These are phyloP conservation scores for Drosophila pallidifrons DNA, from an alignment of 1,140 invertebrate genomes.

Conservation along the genomic window DNA sequence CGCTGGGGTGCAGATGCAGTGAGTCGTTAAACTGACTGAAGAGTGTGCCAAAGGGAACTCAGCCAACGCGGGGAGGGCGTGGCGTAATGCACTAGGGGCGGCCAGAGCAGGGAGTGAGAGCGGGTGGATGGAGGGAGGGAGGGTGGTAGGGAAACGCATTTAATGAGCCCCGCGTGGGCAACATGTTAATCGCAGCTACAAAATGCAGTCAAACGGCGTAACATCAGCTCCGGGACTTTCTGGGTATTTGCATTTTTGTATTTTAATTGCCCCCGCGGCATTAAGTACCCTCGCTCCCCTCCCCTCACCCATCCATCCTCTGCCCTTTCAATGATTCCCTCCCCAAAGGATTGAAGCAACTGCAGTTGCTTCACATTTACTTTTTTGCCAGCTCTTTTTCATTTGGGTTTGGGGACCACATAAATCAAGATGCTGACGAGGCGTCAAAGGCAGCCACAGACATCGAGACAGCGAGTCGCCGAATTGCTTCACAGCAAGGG, in stretches of 20 bases:
- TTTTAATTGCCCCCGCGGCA: slow-evolving; percentile 56
- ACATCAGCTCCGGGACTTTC: slow-evolving; percentile 21
- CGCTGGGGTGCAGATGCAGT: slow-evolving; percentile 59
- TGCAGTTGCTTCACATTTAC: slow-evolving; percentile 14
- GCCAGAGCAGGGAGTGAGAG: too few species aligned
- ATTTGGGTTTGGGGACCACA: slow-evolving; percentile 44
- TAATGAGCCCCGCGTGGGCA: slow-evolving; percentile 77
- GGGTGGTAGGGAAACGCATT: slow-evolving; percentile 46
- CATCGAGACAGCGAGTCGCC: slow-evolving; percentile 25
- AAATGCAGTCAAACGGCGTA: slow-evolving; percentile 28
- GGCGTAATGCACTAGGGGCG: background rate
- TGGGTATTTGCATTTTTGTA: slow-evolving; percentile 60
- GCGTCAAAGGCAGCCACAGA: slow-evolving; percentile 63
- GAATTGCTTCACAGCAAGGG: background rate
- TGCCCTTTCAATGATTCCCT: background rate
- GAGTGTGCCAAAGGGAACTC: background rate
- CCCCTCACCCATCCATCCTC: background rate
- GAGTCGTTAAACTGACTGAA: slow-evolving; percentile 51
- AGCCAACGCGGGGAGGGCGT: background rate
- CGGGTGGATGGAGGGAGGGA: background rate
- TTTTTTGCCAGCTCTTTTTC: slow-evolving; percentile 39
- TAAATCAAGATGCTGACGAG: slow-evolving; percentile 74
- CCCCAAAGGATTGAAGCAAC: slow-evolving; percentile 9
- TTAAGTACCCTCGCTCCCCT: background rate
- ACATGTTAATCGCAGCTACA: slow-evolving; percentile 71